phyloP scores from a whole-genome alignment of 2,797 vertebrate species.

The Knipowitschia caucasica region DNA sequence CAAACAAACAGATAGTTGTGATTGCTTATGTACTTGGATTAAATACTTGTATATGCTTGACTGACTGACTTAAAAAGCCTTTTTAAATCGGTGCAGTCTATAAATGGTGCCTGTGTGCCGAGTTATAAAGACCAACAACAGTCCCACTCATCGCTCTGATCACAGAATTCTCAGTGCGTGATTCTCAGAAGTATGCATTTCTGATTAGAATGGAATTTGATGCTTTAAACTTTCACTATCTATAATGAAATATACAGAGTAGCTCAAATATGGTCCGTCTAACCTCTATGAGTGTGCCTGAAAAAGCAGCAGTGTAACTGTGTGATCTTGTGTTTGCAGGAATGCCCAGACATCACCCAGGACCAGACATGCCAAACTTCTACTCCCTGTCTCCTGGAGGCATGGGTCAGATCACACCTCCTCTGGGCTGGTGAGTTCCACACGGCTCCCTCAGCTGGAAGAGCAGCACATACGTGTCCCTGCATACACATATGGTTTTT shows the following conservation, averaged over 20 bases:
- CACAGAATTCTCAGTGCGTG: neutral
- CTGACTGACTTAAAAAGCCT: neutral
- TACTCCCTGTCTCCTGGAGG: slow-evolving; percentile 94
- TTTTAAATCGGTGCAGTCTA: neutral
- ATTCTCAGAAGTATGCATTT: slow-evolving; percentile 1
- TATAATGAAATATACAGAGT: neutral
- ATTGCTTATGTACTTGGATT: neutral
- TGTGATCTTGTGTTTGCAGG: slow-evolving; percentile 66
- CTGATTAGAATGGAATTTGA: neutral
- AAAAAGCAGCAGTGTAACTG: neutral
- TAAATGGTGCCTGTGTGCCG: slow-evolving; percentile 1
- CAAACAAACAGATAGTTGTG: too few species aligned
- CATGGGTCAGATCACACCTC: slow-evolving; percentile 96
- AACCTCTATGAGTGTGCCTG: too few species aligned
- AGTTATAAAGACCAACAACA: neutral
- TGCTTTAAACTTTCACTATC: neutral
- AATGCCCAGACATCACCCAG: slow-evolving; percentile 92
- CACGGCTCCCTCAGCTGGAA: neutral
- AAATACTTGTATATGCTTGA: neutral
- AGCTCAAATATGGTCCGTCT: neutral
- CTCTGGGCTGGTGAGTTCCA: slow-evolving; percentile 93
- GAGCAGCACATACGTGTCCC: slow-evolving; percentile 54
- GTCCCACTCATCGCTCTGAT: neutral
- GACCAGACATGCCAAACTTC: slow-evolving; percentile 94
- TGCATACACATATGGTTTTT: slow-evolving; percentile 61